phyloP scores from a whole-genome alignment of 2,113 vertebrate genomes.

The Pionites leucogaster region DNA sequence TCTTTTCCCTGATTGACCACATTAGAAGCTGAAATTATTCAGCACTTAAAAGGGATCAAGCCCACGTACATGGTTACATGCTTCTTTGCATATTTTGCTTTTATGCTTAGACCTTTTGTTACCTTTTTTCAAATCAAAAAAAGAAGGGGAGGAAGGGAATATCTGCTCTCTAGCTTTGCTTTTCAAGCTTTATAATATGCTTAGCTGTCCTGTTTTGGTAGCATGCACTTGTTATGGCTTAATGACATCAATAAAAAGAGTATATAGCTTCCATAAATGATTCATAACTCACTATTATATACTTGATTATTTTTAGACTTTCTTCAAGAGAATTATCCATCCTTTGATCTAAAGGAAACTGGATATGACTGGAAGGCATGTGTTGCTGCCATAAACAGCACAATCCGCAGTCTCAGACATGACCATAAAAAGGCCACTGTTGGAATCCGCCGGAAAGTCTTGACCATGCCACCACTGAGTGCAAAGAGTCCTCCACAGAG shows the following conservation, averaged over 20 bases:
- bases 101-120: not conserved
- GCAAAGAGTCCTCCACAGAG: not conserved
- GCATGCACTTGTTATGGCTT: not conserved
- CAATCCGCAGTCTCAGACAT: conserved; percentile 72
- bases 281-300: not conserved
- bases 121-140: not conserved
- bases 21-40: not conserved
- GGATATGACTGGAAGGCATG: conserved; percentile 81
- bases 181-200: not conserved
- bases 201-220: not conserved
- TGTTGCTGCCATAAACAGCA: conserved; percentile 77
- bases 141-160: not conserved
- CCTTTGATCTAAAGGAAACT: conserved; percentile 71
- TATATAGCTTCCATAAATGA: conserved; percentile 8
- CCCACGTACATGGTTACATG: fast-evolving
- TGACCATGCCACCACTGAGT: not conserved
- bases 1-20: not conserved
- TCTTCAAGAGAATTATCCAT: conserved; percentile 75
- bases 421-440: not conserved
- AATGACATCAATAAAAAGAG: not conserved
- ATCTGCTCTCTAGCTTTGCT: not conserved
- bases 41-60: not conserved
- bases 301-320: conserved; percentile 75
- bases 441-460: not conserved
- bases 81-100: not conserved